Conservation (phyloP, 2,888 invertebrate species). For the Crepidodera aurea region DNA sequence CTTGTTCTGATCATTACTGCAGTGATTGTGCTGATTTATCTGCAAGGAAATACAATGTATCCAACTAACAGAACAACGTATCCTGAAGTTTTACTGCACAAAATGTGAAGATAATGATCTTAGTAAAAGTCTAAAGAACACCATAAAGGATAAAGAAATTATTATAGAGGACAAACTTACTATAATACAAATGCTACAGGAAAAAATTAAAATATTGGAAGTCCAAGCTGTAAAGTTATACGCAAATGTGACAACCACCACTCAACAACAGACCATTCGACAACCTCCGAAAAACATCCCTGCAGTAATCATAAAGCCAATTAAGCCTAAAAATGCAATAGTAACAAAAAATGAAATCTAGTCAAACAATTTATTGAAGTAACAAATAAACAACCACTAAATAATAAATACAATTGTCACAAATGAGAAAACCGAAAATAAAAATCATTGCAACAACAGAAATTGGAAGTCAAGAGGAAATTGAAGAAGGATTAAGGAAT, state of each 20-base stretch:
- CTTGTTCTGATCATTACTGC: too few species aligned
- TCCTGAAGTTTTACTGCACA: too few species aligned
- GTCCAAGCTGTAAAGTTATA: background rate
- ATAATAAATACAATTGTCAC: slow-evolving; percentile 15
- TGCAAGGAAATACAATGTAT: too few species aligned
- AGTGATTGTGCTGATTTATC: too few species aligned
- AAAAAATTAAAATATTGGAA: background rate
- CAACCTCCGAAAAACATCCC: slow-evolving; percentile 8
- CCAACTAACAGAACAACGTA: too few species aligned
- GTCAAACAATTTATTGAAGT: background rate
- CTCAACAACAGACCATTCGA: background rate
- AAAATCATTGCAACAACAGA: slow-evolving; percentile 22
- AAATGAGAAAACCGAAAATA: slow-evolving; percentile 21
- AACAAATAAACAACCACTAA: background rate
- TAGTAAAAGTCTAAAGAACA: background rate
- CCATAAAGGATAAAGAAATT: background rate
- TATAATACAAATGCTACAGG: background rate
- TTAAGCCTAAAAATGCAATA: slow-evolving; percentile 2
- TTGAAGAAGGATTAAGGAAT: slow-evolving; percentile 13
- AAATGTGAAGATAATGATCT: too few species aligned
- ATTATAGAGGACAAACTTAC: background rate
- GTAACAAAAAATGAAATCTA: slow-evolving; percentile 4
- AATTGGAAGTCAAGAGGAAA: slow-evolving; percentile 9
- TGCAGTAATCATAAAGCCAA: slow-evolving; percentile 8
- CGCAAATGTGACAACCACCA: background rate